Conservation (phyloP, 2,113 vertebrate species). For the Saccopteryx bilineata region DNA sequence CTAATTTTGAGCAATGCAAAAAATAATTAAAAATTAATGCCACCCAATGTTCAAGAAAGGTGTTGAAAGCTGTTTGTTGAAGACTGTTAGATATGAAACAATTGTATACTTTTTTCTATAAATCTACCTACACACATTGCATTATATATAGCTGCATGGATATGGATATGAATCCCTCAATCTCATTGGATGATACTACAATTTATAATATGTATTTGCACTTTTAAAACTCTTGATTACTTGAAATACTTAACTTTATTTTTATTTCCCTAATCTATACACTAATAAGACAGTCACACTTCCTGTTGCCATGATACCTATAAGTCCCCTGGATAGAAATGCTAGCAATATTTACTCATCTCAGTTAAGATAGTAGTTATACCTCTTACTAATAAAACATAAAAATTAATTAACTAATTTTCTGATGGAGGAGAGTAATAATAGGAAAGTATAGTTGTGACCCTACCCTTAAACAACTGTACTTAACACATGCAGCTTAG, state of each 20-base stretch:
- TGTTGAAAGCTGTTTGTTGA: neutral
- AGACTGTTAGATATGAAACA: neutral
- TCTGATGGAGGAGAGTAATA: neutral
- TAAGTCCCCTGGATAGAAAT: neutral
- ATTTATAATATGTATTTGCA: neutral
- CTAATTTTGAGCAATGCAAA: constrained; percentile 15
- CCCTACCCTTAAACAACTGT: neutral
- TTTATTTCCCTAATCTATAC: neutral
- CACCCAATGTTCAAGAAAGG: neutral
- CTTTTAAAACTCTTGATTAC: neutral
- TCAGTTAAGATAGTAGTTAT: neutral
- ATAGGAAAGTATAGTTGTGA: neutral
- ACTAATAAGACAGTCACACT: neutral
- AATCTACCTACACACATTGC: neutral
- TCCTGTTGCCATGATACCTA: rapidly evolving
- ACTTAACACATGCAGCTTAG: neutral
- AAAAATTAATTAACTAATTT: neutral
- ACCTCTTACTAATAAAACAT: neutral
- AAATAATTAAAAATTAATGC: neutral
- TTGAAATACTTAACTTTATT: neutral
- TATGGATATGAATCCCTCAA: neutral
- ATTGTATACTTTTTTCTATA: constrained; percentile 29
- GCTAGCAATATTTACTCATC: neutral
- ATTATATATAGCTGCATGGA: neutral
- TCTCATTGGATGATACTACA: neutral